Percentiles rank a stretch among this genome's conserved stretches.
phyloP scores from a whole-genome alignment of 2,797 vertebrate species.

The Phoxinus dragarum region DNA sequence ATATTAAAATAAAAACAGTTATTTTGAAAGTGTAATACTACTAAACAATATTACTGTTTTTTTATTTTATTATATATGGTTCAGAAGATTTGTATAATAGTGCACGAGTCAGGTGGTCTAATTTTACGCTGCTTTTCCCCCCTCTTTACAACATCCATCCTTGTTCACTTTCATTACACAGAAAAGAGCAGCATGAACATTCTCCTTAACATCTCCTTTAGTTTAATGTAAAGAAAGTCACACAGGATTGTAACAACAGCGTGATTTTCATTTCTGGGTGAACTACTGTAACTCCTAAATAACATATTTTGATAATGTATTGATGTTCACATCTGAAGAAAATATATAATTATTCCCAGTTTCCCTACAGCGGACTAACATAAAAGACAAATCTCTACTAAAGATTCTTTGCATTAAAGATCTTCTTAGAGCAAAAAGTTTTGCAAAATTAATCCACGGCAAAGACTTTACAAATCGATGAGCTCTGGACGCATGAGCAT shows the following conservation, averaged over 20 bases:
- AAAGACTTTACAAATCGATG: slow-evolving; percentile 24
- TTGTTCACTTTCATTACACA: background rate
- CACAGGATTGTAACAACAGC: background rate
- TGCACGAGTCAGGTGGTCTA: background rate
- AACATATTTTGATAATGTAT: background rate
- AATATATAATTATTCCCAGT: background rate
- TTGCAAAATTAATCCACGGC: slow-evolving; percentile 22
- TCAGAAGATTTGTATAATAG: background rate
- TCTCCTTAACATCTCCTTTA: background rate
- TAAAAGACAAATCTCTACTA: background rate
- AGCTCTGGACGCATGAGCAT: background rate
- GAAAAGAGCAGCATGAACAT: slow-evolving; percentile 7
- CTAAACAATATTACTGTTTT: too few species aligned
- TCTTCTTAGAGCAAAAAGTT: background rate
- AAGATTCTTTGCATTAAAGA: slow-evolving; percentile 7
- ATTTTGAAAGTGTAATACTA: too few species aligned
- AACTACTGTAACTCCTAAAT: background rate
- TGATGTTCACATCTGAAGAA: slow-evolving; percentile 4
- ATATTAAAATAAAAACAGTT: too few species aligned
- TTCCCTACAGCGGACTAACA: background rate
- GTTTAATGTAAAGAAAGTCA: background rate
- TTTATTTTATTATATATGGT: background rate
- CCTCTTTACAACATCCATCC: background rate
- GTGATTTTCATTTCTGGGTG: background rate
- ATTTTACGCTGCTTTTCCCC: background rate